Evolutionary conservation across 1,140 invertebrate species (phyloP), one percentile per base, ranked within the genome.

Genomic region (Heliconius congener): DNA sequence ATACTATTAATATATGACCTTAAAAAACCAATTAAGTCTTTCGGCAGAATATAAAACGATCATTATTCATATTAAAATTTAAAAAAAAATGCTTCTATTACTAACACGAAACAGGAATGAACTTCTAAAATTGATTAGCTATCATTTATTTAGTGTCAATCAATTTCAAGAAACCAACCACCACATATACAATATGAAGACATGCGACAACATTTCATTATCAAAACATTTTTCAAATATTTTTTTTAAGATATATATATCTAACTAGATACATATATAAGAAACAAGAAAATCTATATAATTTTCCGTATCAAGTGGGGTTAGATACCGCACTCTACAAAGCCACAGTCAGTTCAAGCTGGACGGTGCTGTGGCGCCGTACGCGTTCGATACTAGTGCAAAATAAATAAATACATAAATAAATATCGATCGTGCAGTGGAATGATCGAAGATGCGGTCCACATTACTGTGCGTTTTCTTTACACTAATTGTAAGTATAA

Each of bases 401-500:
- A n/a, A 23, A 57, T 46, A 46, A 46, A 46, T 46, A 46, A 46
- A 42, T 42, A 42, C 9, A 42, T 42, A 46, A 46, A 46, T 46
- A 55, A 8, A 70, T 76, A 80, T 76, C 79, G 73, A 83, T 76
- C 79, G 85, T 84, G 84, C 84, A 85, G 86, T 88, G 85, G 73
- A 87, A 86, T 92, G 91, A 82, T 74, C 75, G 73, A 89, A 88
- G 83, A 93, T 93, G 91, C 83, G 87, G 88, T 88, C 88, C 85
- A 87, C 87, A 52, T 80, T 91, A 71, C 79, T 88, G 81, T 91
- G 89, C 85, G 87, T 91, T 88, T 87, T 93, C 83, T 85, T 89
- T 81, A 85, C 87, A 82, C 81, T 92, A 76, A 85, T 91, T 86
- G 91, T 93, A 76, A 93, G 91, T 93, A 89, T 80, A 72, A 81